phyloP scores from a whole-genome alignment of 92 coral and sea anemone genomes.

The Zoanthus sansibaricus region DNA sequence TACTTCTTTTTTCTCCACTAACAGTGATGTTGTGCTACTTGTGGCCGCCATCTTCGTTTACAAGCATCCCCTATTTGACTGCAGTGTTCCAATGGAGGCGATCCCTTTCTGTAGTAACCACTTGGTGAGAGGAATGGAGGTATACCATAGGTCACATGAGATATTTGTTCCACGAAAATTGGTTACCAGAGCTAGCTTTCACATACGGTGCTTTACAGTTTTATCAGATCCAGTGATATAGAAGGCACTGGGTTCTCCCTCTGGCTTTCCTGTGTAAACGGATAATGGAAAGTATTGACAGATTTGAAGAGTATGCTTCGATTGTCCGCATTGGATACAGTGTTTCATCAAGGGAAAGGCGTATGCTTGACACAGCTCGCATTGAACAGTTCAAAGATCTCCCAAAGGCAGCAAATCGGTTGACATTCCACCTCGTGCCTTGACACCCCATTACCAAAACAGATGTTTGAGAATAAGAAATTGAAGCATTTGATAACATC shows the following conservation, averaged over 20 bases:
- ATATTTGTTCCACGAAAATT: constrained; percentile 34
- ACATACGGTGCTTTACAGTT: constrained; percentile 21
- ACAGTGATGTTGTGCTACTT: too few relatives aligned
- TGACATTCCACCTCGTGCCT: constrained; percentile 8
- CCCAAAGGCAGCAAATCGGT: constrained; percentile 30
- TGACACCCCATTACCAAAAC: constrained; percentile 24
- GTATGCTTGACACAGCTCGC: constrained; percentile 3
- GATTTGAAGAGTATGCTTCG: constrained; percentile 48
- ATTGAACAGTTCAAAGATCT: constrained; percentile 25
- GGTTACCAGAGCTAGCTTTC: neutral
- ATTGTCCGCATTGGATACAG: constrained; percentile 31
- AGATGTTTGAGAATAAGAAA: constrained; percentile 18
- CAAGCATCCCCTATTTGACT: constrained; percentile 56
- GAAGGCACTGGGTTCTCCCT: constrained; percentile 14
- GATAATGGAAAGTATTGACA: constrained; percentile 52
- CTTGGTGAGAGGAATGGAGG: constrained; percentile 32
- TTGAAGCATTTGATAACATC: constrained; percentile 25
- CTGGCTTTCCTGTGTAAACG: constrained; percentile 52
- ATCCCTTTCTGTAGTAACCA: constrained; percentile 50
- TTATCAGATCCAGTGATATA: constrained; percentile 41
- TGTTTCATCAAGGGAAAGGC: constrained; percentile 26
- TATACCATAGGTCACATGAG: constrained; percentile 50
- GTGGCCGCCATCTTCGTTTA: too few relatives aligned
- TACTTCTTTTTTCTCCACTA: too few relatives aligned
- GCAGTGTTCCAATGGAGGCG: constrained; percentile 48